These are phyloP conservation scores for Calycopis cecrops DNA, from an alignment of 1,140 invertebrate species.

Conservation along the genomic window DNA sequence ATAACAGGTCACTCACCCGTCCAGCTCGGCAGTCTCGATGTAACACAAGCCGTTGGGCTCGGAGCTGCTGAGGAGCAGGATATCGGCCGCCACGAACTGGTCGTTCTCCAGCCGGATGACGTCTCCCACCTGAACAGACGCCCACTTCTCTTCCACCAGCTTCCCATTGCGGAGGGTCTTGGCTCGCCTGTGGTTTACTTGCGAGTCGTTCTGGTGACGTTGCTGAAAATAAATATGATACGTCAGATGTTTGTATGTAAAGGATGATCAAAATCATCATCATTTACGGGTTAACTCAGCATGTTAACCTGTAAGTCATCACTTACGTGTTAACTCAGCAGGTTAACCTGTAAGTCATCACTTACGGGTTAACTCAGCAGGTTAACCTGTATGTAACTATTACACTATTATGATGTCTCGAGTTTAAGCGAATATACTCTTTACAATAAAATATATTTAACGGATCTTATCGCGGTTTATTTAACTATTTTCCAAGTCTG, in stretches of 20 bases:
- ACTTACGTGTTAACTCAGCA: too few relatives aligned
- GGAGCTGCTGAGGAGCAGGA: conserved; percentile 92
- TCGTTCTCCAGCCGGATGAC: conserved; percentile 98
- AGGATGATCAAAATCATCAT: neutral
- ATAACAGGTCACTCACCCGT: too few relatives aligned
- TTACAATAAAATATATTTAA: too few relatives aligned
- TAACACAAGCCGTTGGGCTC: conserved; percentile 98
- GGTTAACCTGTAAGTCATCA: too few relatives aligned
- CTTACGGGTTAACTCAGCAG: neutral
- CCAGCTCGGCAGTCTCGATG: conserved; percentile 98
- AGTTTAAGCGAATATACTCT: too few relatives aligned
- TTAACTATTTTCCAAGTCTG: too few relatives aligned
- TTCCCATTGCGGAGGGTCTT: conserved; percentile 90
- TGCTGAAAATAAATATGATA: conserved; percentile 80
- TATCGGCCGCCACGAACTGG: conserved; percentile 97
- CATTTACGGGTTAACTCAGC: neutral
- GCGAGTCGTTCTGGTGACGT: conserved; percentile 96
- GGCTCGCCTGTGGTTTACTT: conserved; percentile 95
- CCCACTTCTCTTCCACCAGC: conserved; percentile 94
- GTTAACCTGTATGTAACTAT: too few relatives aligned
- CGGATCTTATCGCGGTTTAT: too few relatives aligned
- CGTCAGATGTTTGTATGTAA: too few relatives aligned
- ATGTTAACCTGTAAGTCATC: too few relatives aligned
- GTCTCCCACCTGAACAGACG: conserved; percentile 92
- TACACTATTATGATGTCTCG: too few relatives aligned